phyloP scores from a whole-genome alignment of 2,113 vertebrate species.

The Cyanoderma ruficeps region DNA sequence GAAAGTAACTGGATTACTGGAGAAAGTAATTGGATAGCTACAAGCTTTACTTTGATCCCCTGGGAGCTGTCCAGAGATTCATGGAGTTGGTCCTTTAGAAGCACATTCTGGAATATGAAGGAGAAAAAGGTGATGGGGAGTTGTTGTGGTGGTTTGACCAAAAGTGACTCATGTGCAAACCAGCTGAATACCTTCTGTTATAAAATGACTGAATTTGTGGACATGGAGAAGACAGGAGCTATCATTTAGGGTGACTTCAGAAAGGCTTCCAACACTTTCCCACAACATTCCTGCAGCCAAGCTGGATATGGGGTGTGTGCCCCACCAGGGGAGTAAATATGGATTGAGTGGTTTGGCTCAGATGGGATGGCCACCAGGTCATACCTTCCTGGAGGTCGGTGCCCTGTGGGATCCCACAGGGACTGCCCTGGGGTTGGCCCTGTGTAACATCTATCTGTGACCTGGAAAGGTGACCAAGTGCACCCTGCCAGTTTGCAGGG shows the following conservation, averaged over 20 bases:
- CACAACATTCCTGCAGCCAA: not conserved
- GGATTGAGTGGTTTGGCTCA: too few relatives aligned
- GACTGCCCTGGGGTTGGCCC: rapidly evolving
- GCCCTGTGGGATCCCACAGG: not conserved
- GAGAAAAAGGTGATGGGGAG: not conserved
- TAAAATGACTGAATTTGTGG: not conserved
- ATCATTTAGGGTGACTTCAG: not conserved
- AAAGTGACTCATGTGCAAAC: not conserved
- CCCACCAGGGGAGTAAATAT: rapidly evolving
- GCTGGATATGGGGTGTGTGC: rapidly evolving
- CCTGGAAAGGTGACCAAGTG: not conserved
- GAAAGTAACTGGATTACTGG: not conserved
- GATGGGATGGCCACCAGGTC: not conserved
- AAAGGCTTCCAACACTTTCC: not conserved
- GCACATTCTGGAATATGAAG: not conserved
- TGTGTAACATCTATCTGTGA: rapidly evolving
- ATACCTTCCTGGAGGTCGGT: rapidly evolving
- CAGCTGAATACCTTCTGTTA: not conserved
- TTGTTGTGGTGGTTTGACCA: not conserved
- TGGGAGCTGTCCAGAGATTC: not conserved
- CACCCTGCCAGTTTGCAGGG: not conserved
- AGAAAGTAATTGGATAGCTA: not conserved
- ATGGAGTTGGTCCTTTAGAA: not conserved
- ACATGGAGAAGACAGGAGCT: not conserved
- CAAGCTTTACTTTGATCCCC: not conserved